Percentiles rank a stretch among this genome's conserved stretches.
These are phyloP conservation scores for Ischnura elegans DNA, from an alignment of 2,888 invertebrate species.

Conservation along the genomic window DNA sequence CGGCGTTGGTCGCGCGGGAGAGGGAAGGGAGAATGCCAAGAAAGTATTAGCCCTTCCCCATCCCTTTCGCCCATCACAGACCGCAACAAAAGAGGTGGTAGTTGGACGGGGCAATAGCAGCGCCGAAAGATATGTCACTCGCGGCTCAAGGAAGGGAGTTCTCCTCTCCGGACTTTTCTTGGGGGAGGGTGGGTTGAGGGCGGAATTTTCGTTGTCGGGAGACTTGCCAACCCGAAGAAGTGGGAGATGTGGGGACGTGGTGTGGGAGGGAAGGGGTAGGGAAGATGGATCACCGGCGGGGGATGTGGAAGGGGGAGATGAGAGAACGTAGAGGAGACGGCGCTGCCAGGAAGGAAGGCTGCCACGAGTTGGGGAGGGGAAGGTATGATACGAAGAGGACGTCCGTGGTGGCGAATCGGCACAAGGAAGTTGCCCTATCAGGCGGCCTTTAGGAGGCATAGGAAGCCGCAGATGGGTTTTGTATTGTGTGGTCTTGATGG, in stretches of 20 bases:
- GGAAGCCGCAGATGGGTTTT: slow-evolving; percentile 58
- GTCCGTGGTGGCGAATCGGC: slow-evolving; percentile 47
- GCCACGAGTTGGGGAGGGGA: neutral
- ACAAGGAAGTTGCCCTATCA: slow-evolving; percentile 45
- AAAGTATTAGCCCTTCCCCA: neutral
- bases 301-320: neutral
- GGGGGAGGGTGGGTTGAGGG: neutral
- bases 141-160: neutral
- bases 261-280: neutral
- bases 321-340: slow-evolving; percentile 3
- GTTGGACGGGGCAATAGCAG: slow-evolving; percentile 57
- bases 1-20: neutral
- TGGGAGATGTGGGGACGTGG: neutral
- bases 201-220: slow-evolving; percentile 20
- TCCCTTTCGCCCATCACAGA: neutral
- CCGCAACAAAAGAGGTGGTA: slow-evolving; percentile 33
- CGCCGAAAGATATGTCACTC: slow-evolving; percentile 64
- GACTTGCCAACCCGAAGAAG: slow-evolving; percentile 12
- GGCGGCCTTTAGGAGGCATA: slow-evolving; percentile 25
- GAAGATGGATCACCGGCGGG: neutral
- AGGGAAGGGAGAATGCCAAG: neutral
- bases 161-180: neutral
- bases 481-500: slow-evolving; percentile 65
- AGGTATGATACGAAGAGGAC: neutral
- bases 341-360: neutral